Base-by-base conservation (phyloP, 1,140 invertebrate species). In the Phymastichus coffea region DNA sequence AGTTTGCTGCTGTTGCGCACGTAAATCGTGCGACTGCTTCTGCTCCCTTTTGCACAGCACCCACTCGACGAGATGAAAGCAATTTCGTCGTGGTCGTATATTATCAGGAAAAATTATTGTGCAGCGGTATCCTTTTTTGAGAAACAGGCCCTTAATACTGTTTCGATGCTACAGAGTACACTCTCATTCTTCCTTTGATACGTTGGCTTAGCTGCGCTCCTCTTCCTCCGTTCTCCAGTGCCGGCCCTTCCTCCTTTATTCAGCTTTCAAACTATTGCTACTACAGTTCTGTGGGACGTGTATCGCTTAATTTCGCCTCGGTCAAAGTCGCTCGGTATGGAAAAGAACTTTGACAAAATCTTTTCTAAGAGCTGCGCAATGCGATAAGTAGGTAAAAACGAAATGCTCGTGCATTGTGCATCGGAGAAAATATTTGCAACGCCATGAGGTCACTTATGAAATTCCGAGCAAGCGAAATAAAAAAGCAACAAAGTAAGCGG, bases 71-170 rank as follows among this genome's bases (percentile, higher is more conserved):
- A 52, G 40, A 59, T 52, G 57, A 59, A 52, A 59, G 38, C 40
- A 59, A 59, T 52, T 59, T 58, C 47, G 56, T 43, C 17, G 56
- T 33, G 57, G 23, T 35, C 40, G 30, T 54, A 54, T 60, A 60
- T 54, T 54, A 60, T 60, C 35, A 54, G 44, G 49, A 60, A 54
- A 60, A 60, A 60, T 60, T 60, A 60, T 54, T 60, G 49, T 47
- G 30, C 9, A 60, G 33, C 25, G 30, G 57, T 44, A 30, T 48
- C 48, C 54, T 60, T 4, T 26, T 22, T 53, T 47, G 38, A 51
- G 56, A 51, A 58, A 38, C 53, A 52, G 40, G 22, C 41, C 56
- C 43, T 20, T 17, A 26, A 58, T 58, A 43, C 28, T 3, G 43
- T 33, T 33, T 14, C 46, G 43, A 49, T 57, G 41, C 26, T n/a